Evolutionary conservation across 2,797 vertebrate genomes (phyloP).

Genomic region (Tiaroga cobitis): DNA sequence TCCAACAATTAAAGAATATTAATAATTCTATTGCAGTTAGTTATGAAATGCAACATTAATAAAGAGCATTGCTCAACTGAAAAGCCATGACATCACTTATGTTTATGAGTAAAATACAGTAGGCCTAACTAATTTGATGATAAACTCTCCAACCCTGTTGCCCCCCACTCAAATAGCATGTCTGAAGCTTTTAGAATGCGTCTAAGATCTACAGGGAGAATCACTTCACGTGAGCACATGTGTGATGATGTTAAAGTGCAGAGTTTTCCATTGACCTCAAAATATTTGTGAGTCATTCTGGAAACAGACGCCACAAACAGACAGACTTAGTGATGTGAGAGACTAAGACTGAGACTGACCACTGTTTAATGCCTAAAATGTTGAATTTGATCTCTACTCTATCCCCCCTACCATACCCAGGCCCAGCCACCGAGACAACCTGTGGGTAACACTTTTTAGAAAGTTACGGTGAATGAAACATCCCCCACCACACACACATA

Average conservation of each 20-base stretch:
- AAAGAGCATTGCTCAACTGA: neutral
- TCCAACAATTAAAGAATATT: neutral
- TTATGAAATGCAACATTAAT: neutral
- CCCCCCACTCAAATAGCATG: neutral
- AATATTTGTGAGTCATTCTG: conserved; percentile 46
- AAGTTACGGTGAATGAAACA: conserved; percentile 36
- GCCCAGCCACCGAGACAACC: neutral
- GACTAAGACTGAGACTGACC: neutral
- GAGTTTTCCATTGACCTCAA: conserved; percentile 48
- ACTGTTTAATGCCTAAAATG: neutral
- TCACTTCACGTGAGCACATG: conserved; percentile 60
- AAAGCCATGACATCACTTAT: neutral
- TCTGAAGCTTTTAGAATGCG: neutral
- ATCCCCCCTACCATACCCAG: neutral
- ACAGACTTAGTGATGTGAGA: neutral
- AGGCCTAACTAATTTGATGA: neutral
- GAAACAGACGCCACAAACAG: conserved; percentile 37
- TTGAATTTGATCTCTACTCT: neutral
- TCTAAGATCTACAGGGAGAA: conserved; percentile 56
- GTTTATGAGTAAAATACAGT: neutral
- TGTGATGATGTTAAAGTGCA: conserved; percentile 47
- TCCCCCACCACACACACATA: conserved; percentile 48
- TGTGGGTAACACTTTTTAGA: conserved; percentile 54
- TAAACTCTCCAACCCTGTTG: neutral
- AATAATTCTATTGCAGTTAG: neutral